These are phyloP conservation scores for Pristis pectinata DNA, from an alignment of 2,797 vertebrate species.

Conservation along the genomic window DNA sequence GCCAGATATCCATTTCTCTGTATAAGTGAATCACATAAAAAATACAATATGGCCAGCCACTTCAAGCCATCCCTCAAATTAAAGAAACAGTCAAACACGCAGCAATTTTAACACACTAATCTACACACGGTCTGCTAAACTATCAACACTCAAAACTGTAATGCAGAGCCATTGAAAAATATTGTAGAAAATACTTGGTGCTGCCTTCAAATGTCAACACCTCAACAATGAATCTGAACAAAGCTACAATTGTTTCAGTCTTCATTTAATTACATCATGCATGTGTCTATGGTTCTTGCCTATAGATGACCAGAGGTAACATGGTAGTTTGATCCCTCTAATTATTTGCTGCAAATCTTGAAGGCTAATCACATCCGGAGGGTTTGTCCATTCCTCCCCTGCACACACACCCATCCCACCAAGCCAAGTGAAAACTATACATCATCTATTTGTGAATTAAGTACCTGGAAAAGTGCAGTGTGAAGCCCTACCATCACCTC, in stretches of 20 bases:
- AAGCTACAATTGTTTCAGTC: slow-evolving; percentile 12
- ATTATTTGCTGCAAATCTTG: neutral
- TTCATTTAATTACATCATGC: no score
- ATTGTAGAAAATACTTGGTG: neutral
- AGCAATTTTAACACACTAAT: neutral
- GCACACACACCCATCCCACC: neutral
- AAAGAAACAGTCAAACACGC: neutral
- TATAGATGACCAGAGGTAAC: neutral
- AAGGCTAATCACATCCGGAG: neutral
- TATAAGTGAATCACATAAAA: neutral
- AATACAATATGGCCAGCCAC: neutral
- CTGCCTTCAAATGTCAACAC: slow-evolving; percentile 28
- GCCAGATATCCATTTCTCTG: neutral
- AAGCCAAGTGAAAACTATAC: neutral
- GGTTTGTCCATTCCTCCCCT: neutral
- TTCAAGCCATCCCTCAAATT: neutral
- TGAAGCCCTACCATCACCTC: neutral
- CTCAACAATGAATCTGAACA: neutral
- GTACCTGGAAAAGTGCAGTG: neutral
- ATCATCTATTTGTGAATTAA: neutral
- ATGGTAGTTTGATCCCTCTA: neutral
- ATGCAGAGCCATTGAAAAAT: slow-evolving; percentile 6
- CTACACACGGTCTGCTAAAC: neutral
- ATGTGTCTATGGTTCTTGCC: no score
- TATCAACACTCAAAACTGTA: neutral